A percentile compares a stretch with the other conserved stretches of the same genome.
phyloP scores from a whole-genome alignment of 2,113 vertebrate species.

The Larimichthys crocea region DNA sequence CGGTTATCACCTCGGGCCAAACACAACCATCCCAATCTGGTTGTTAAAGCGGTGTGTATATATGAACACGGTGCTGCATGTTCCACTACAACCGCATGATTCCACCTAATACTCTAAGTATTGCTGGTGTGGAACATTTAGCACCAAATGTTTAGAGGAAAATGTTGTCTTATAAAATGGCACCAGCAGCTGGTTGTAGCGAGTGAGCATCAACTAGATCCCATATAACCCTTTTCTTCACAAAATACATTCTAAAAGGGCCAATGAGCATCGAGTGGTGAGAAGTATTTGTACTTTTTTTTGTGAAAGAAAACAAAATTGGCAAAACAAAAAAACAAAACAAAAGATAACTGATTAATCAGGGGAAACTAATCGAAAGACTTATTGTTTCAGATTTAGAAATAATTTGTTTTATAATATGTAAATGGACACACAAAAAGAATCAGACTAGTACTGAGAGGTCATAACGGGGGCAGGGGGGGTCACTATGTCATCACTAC shows the following conservation, averaged over 20 bases:
- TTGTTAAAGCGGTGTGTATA: background rate
- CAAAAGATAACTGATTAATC: slow-evolving; percentile 37
- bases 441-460: slow-evolving; percentile 72
- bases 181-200: slow-evolving; percentile 32
- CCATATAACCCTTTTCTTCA: slow-evolving; percentile 76
- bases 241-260: slow-evolving; percentile 85
- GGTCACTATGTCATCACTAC: slow-evolving; percentile 85
- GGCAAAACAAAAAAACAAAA: slow-evolving; percentile 31
- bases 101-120: slow-evolving; percentile 11
- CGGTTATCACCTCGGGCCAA: background rate
- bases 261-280: slow-evolving; percentile 62
- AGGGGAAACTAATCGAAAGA: slow-evolving; percentile 63
- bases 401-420: slow-evolving; percentile 71
- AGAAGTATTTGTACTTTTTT: slow-evolving; percentile 70
- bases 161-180: too few relatives aligned
- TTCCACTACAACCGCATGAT: slow-evolving; percentile 23
- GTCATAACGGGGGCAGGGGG: slow-evolving; percentile 57
- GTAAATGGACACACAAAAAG: slow-evolving; percentile 66
- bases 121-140: slow-evolving; percentile 32
- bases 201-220: slow-evolving; percentile 56
- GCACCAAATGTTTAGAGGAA: background rate
- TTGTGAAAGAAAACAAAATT: slow-evolving; percentile 32
- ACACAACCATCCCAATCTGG: background rate
- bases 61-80: background rate
- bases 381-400: slow-evolving; percentile 66